Base-by-base conservation (phyloP, 2,888 invertebrate species). In the Perdita meconis region DNA sequence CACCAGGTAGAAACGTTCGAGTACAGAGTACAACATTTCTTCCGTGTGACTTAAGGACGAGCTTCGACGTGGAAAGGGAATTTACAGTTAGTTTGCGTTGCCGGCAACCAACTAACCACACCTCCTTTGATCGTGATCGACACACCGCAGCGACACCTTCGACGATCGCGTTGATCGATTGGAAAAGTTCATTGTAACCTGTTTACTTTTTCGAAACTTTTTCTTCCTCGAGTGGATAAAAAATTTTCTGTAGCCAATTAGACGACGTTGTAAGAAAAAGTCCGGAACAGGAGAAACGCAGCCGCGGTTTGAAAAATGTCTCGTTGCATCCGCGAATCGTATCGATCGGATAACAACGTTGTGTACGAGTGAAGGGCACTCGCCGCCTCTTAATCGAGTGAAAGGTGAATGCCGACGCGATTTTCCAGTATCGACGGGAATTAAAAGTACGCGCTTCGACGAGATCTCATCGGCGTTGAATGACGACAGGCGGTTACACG, bases 1-100 rank as follows among this genome's bases (percentile, higher is more conserved):
- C n/a, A n/a, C n/a, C n/a, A n/a, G n/a, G n/a, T 19, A 3, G 26
- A 22, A 38, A 63, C 30, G 22, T 5, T 19, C 64, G 44, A n/a
- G n/a, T 64, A 61, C 12, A 42, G 16, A 38, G 16, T n/a, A 51
- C 30, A n/a, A 53, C 26, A 44, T 68, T 69, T 75, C 55, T 56
- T 40, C 16, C 51, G 13, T 38, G 55, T 44, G 60, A 50, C 42
- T 51, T 63, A n/a, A 56, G 36, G 75, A 68, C 63, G 71, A 76
- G 66, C 63, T 59, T 26, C 34, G 47, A 24, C 30, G 16, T 40
- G 77, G 64, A 65, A 57, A 70, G 73, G 44, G 72, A 64, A 61
- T 83, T 83, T 84, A 86, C 85, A 82, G 85, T 85, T 84, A 83
- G 22, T 50, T 44, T 22, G 42, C 56, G 53, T 40, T 42, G 13